phyloP scores from a whole-genome alignment of 2,113 vertebrate genomes.

The Rutilus rutilus region DNA sequence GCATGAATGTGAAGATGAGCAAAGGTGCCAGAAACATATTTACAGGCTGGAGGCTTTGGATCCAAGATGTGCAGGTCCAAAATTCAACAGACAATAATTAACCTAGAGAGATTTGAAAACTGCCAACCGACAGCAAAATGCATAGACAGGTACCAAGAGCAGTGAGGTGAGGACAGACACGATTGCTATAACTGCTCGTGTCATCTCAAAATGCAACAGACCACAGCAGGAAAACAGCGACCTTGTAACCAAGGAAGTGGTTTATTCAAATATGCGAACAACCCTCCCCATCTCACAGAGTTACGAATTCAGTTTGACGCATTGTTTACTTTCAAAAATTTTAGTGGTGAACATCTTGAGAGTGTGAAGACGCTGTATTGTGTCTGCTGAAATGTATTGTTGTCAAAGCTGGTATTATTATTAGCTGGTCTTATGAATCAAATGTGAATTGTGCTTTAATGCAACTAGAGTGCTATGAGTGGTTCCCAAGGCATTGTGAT shows the following conservation, averaged over 20 bases:
- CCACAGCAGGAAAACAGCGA: constrained; percentile 45
- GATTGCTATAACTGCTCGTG: neutral
- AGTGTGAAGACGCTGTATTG: neutral
- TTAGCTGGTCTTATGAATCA: neutral
- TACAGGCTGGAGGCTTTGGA: constrained; percentile 4
- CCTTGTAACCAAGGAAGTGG: constrained; percentile 70
- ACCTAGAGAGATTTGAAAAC: constrained; percentile 25
- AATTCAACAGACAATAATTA: constrained; percentile 50
- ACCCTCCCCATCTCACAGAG: neutral
- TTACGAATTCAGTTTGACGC: neutral
- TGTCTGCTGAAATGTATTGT: constrained; percentile 13
- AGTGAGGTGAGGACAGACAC: neutral
- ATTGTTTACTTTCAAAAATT: neutral
- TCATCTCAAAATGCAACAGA: constrained; percentile 27
- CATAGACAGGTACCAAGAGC: neutral
- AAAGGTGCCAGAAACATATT: neutral
- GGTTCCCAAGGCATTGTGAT: neutral
- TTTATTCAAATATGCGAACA: constrained; percentile 54
- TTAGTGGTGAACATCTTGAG: neutral
- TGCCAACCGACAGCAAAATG: neutral
- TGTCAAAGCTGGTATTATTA: neutral
- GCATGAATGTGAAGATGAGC: neutral
- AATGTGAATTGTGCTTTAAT: neutral
- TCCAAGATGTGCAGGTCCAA: neutral
- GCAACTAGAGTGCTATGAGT: neutral